phyloP scores from a whole-genome alignment of 2,888 invertebrate species.

The Drosophila pseudotalamancana region DNA sequence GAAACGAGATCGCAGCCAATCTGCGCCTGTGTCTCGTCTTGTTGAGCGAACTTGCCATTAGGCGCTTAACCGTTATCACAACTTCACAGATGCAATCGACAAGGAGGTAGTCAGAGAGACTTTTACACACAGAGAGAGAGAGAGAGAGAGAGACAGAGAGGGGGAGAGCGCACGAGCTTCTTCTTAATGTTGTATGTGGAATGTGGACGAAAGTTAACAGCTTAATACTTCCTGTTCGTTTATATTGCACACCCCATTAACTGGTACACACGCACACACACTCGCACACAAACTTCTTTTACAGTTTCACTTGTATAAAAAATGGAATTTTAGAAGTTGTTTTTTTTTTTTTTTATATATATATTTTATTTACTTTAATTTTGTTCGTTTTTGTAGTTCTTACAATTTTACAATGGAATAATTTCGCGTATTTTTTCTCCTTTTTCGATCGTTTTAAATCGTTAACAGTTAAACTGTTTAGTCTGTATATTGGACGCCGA shows the following conservation, averaged over 20 bases:
- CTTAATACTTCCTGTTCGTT: conserved; percentile 15
- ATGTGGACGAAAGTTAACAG: conserved; percentile 7
- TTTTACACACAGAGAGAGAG: background rate
- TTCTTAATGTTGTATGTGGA: conserved; percentile 19
- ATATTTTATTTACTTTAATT: background rate
- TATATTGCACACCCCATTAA: conserved; percentile 41
- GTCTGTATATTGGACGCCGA: conserved; percentile 73
- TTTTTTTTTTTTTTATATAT: too few species aligned
- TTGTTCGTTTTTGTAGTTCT: background rate
- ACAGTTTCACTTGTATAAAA: conserved; percentile 2
- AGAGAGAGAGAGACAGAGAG: background rate
- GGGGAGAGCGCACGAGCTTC: background rate
- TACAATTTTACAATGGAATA: background rate
- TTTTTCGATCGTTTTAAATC: background rate
- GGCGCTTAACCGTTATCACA: conserved; percentile 74
- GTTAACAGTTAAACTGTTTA: conserved; percentile 76
- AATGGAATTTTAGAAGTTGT: background rate
- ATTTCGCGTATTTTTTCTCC: background rate
- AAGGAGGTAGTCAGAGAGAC: background rate
- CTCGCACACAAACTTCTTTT: conserved; percentile 10
- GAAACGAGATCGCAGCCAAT: conserved; percentile 96
- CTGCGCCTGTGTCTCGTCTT: conserved; percentile 91
- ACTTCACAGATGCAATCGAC: conserved; percentile 46
- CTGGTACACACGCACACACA: conserved; percentile 6
- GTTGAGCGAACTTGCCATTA: conserved; percentile 85